Evolutionary conservation across 1,140 invertebrate genomes (phyloP).

Genomic region (Lepidurus apus): DNA sequence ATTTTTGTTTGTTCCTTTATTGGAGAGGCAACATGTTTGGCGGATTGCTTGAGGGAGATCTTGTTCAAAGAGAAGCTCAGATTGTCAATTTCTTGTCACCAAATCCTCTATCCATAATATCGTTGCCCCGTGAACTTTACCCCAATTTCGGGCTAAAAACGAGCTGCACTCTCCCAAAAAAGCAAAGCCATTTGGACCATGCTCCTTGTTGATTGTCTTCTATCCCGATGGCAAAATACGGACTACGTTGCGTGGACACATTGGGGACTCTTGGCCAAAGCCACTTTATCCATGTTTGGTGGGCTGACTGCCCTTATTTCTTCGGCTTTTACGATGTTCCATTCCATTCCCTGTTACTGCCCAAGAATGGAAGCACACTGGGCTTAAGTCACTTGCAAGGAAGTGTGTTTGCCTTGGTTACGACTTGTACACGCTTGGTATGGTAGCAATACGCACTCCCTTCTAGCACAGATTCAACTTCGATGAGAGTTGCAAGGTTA

Average conservation of each 20-base stretch:
- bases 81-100: neutral
- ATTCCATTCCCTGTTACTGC: neutral
- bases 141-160: too few relatives aligned
- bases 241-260: neutral
- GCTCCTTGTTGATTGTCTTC: neutral
- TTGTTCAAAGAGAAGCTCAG: neutral
- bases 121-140: neutral
- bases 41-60: neutral
- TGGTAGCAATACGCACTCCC: too few relatives aligned
- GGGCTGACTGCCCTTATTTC: neutral
- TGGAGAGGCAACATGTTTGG: neutral
- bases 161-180: neutral
- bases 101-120: neutral
- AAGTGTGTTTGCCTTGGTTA: slow-evolving; percentile 6
- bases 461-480: too few relatives aligned
- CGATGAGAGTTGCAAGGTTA: too few relatives aligned
- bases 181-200: neutral
- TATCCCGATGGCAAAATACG: neutral
- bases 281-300: slow-evolving; percentile 7
- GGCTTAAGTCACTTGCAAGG: neutral
- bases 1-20: neutral
- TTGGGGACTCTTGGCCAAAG: neutral
- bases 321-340: neutral
- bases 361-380: too few relatives aligned
- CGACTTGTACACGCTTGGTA: neutral